These are phyloP conservation scores for Spodoptera frugiperda DNA, from an alignment of 1,140 invertebrate species.

Conservation along the genomic window DNA sequence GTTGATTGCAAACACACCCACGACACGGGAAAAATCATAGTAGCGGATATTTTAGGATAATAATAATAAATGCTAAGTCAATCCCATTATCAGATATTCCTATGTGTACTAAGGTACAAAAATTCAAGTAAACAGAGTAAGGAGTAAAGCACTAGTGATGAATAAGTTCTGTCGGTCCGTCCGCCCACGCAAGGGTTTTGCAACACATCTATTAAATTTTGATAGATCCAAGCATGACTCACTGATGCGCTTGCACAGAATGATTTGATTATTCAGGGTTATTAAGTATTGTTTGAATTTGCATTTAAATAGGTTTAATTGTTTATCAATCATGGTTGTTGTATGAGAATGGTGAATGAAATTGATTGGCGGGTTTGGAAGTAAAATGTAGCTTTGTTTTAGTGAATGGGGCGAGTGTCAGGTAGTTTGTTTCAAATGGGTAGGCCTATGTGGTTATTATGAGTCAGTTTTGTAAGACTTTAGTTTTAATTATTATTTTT, in stretches of 20 bases:
- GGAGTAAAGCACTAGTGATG: not conserved
- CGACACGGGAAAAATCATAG: too few relatives aligned
- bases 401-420: not conserved
- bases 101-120: too few relatives aligned
- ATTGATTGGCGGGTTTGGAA: not conserved
- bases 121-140: too few relatives aligned
- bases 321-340: conserved; percentile 35
- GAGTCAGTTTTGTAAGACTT: too few relatives aligned
- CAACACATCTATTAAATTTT: conserved; percentile 77
- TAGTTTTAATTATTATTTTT: too few relatives aligned
- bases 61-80: too few relatives aligned
- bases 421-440: not conserved
- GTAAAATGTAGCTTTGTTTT: not conserved
- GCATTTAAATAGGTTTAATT: conserved; percentile 45
- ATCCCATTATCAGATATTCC: too few relatives aligned
- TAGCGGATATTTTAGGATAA: too few relatives aligned
- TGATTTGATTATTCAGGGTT: conserved; percentile 43
- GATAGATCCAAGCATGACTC: conserved; percentile 60
- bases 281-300: conserved; percentile 43
- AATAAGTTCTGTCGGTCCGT: conserved; percentile 52
- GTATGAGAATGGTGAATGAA: too few relatives aligned
- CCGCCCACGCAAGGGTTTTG: conserved; percentile 66
- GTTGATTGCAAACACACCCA: too few relatives aligned
- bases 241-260: conserved; percentile 36
- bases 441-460: too few relatives aligned